Conservation (phyloP, 92 coral and sea anemone species). For the Porites divaricata region DNA sequence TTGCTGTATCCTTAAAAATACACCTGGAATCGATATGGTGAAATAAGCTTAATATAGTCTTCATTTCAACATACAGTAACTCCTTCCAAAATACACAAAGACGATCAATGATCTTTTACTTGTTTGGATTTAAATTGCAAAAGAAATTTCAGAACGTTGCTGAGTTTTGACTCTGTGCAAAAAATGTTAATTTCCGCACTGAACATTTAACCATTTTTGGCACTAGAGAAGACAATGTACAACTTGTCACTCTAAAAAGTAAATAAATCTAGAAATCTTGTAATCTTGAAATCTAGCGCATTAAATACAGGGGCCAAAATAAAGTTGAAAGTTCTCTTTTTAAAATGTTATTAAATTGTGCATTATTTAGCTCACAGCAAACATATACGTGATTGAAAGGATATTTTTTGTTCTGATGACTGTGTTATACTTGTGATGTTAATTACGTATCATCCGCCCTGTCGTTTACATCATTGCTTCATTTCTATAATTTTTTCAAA, state of each 20-base stretch:
- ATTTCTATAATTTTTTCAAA: no score
- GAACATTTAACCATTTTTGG: background rate
- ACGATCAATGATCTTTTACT: background rate
- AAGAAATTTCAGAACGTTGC: background rate
- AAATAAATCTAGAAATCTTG: background rate
- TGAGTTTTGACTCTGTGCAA: background rate
- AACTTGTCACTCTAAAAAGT: background rate
- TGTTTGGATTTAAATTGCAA: background rate
- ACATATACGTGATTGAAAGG: no score
- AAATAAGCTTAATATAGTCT: background rate
- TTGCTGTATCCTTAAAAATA: background rate
- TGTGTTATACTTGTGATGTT: no score
- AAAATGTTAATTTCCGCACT: background rate
- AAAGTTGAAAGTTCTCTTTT: no score
- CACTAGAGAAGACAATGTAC: background rate
- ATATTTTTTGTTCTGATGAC: no score
- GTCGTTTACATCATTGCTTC: no score
- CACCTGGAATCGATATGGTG: slow-evolving; percentile 11
- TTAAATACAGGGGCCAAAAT: no score
- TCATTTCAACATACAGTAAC: background rate
- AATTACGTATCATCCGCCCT: no score
- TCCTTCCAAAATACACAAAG: background rate
- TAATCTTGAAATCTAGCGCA: no score
- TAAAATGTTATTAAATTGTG: no score
- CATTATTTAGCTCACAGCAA: no score